Evolutionary conservation across 2,888 invertebrate genomes (phyloP).

Genomic region (Nemotelus pantherinus): DNA sequence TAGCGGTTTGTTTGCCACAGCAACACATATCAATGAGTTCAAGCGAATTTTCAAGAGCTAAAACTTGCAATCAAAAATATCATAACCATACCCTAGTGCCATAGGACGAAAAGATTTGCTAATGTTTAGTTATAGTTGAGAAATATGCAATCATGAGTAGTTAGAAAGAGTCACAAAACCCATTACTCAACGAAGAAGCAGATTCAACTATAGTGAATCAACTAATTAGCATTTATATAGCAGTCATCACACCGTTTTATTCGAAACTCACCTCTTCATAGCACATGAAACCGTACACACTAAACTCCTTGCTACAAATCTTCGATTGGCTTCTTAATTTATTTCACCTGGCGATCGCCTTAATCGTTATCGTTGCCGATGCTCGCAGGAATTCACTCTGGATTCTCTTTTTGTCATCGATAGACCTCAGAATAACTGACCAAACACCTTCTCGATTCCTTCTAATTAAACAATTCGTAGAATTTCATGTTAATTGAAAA

Average conservation of each 20-base stretch:
- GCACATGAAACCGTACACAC: conserved; percentile 4
- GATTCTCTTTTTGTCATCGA: conserved; percentile 40
- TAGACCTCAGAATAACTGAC: conserved; percentile 40
- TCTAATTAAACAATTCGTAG: conserved; percentile 67
- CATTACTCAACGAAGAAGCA: not conserved
- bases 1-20: no score
- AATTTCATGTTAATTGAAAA: conserved; percentile 66
- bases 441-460: conserved; percentile 52
- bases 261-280: not conserved
- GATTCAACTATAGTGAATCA: not conserved
- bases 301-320: conserved; percentile 21
- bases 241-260: not conserved
- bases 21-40: no score
- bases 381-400: conserved; percentile 23
- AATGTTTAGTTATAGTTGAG: no score
- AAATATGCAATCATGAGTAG: no score
- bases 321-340: conserved; percentile 40
- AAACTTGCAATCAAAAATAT: no score
- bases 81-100: no score
- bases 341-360: conserved; percentile 39
- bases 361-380: conserved; percentile 36
- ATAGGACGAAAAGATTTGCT: no score
- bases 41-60: no score
- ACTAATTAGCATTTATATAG: not conserved
- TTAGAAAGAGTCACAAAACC: no score